A percentile compares a stretch with the other conserved stretches of the same genome.
phyloP scores from a whole-genome alignment of 2,113 vertebrate species.

The Pao palembangensis region DNA sequence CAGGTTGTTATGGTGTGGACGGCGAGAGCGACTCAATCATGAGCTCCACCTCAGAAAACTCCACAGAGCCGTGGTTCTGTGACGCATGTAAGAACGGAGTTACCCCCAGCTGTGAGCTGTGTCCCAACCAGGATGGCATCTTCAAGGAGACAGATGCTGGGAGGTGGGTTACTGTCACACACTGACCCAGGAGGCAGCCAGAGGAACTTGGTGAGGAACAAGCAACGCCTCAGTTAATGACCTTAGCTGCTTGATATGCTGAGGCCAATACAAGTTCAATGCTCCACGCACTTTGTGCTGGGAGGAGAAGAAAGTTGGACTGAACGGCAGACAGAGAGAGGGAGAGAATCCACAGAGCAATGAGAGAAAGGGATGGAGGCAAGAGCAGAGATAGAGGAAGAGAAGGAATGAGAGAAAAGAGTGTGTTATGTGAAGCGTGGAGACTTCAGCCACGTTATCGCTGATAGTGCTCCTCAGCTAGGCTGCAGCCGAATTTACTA shows the following conservation, averaged over 20 bases:
- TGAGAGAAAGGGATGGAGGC: conserved; percentile 32
- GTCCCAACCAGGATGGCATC: conserved; percentile 97
- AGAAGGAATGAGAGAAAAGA: conserved; percentile 64
- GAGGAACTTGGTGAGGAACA: conserved; percentile 35
- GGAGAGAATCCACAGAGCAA: conserved; percentile 29
- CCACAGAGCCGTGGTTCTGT: conserved; percentile 98
- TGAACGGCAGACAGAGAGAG: conserved; percentile 23
- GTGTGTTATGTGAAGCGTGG: conserved; percentile 85
- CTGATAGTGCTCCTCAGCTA: conserved; percentile 85
- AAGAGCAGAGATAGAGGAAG: conserved; percentile 51
- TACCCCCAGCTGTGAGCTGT: conserved; percentile 92
- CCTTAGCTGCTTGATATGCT: conserved; percentile 23
- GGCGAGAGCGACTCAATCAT: conserved; percentile 98
- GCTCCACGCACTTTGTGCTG: conserved; percentile 37
- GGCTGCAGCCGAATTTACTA: conserved; percentile 88
- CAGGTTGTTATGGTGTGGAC: conserved; percentile 98
- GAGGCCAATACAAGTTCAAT: conserved; percentile 37
- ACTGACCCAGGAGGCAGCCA: conserved; percentile 2
- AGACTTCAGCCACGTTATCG: conserved; percentile 88
- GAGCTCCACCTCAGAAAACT: conserved; percentile 98
- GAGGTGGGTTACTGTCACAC: conserved; percentile 75
- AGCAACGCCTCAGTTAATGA: conserved; percentile 39
- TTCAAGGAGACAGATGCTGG: conserved; percentile 99
- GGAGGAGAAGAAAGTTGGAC: conserved; percentile 39
- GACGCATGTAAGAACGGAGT: conserved; percentile 98